These are phyloP conservation scores for Pterophyllum scalare DNA, from an alignment of 2,113 vertebrate genomes.

Conservation along the genomic window DNA sequence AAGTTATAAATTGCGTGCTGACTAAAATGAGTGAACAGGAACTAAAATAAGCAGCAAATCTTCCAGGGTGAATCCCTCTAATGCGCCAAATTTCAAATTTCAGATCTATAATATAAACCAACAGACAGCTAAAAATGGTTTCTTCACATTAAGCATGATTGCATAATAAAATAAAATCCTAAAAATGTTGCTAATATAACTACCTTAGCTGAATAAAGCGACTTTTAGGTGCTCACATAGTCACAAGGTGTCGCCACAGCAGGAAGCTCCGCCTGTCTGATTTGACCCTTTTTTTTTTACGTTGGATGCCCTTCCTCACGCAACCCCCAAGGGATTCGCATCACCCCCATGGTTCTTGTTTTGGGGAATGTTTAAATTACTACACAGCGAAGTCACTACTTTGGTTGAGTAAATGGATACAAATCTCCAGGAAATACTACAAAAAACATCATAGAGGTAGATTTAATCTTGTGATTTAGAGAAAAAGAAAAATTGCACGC, in stretches of 20 bases:
- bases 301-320: background rate
- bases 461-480: background rate
- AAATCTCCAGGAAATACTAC: background rate
- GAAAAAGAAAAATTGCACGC: background rate
- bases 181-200: background rate
- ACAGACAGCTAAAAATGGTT: background rate
- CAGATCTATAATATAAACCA: background rate
- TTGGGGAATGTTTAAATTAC: background rate
- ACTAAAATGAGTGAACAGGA: background rate
- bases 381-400: background rate
- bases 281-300: no score
- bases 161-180: background rate
- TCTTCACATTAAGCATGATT: background rate
- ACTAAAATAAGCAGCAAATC: background rate
- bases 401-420: background rate
- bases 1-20: background rate
- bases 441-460: background rate
- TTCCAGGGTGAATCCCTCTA: background rate
- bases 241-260: background rate
- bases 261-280: background rate
- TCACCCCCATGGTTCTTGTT: background rate
- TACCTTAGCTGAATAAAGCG: background rate
- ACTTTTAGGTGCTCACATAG: background rate
- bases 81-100: background rate
- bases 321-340: background rate